These are phyloP conservation scores for Gari tellinella DNA, from an alignment of 2,888 invertebrate genomes.

Conservation along the genomic window DNA sequence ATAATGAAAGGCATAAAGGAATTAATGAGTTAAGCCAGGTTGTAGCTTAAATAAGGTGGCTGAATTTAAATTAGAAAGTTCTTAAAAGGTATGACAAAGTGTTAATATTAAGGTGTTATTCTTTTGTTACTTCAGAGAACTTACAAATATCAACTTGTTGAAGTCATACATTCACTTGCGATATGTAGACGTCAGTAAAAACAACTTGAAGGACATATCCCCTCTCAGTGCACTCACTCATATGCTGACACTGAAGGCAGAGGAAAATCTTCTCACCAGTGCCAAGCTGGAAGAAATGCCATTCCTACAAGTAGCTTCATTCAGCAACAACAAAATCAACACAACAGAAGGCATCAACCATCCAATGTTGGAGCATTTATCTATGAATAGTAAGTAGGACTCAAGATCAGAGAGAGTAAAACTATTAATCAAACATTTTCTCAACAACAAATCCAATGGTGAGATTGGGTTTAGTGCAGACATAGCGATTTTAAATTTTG, in stretches of 20 bases:
- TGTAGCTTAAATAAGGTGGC: too few species aligned
- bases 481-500: too few species aligned
- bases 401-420: too few species aligned
- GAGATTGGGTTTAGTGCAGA: too few species aligned
- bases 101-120: not conserved
- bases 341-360: slow-evolving; percentile 82
- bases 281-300: slow-evolving; percentile 82
- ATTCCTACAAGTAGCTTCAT: slow-evolving; percentile 82
- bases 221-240: slow-evolving; percentile 82
- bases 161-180: slow-evolving; percentile 83
- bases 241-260: slow-evolving; percentile 82
- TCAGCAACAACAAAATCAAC: slow-evolving; percentile 82
- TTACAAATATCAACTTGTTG: slow-evolving; percentile 82
- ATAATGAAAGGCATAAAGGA: too few species aligned
- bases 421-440: too few species aligned
- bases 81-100: too few species aligned
- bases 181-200: slow-evolving; percentile 83
- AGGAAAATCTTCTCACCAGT: slow-evolving; percentile 80
- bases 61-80: too few species aligned
- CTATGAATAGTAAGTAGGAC: slow-evolving; percentile 82
- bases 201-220: slow-evolving; percentile 82
- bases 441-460: too few species aligned
- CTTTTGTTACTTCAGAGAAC: slow-evolving; percentile 72
- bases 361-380: slow-evolving; percentile 83
- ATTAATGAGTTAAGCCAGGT: too few species aligned